A percentile compares a stretch with the other conserved stretches of the same genome.
Evolutionary conservation across 2,797 vertebrate genomes (phyloP).

Genomic region (Lagorchestes hirsutus): DNA sequence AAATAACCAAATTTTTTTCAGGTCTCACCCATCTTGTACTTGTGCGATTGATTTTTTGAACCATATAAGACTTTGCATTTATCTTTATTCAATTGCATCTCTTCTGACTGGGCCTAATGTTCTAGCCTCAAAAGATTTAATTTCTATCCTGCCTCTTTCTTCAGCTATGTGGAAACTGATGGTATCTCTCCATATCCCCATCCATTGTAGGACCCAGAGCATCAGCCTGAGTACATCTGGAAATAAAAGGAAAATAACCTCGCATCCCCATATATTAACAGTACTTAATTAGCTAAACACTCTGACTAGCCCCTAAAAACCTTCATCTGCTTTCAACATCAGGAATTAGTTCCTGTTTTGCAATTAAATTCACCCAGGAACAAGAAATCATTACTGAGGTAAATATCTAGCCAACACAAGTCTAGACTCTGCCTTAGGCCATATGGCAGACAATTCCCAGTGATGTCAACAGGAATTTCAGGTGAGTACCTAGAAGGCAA

Average conservation of each 20-base stretch:
- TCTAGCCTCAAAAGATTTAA: neutral
- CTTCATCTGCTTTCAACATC: constrained; percentile 45
- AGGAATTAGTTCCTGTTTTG: constrained; percentile 60
- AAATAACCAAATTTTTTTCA: neutral
- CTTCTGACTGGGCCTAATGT: neutral
- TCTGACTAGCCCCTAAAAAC: constrained; percentile 39
- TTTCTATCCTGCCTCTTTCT: neutral
- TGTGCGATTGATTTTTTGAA: neutral
- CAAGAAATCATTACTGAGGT: constrained; percentile 60
- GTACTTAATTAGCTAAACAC: constrained; percentile 2
- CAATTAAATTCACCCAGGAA: constrained; percentile 73
- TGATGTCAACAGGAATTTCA: constrained; percentile 68
- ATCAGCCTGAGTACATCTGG: neutral
- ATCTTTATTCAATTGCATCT: neutral
- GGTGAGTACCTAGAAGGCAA: constrained; percentile 53
- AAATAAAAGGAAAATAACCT: neutral
- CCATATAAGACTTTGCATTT: neutral
- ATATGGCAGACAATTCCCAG: constrained; percentile 65
- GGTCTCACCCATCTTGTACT: neutral
- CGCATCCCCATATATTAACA: neutral
- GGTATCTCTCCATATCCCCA: neutral
- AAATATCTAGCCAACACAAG: constrained; percentile 67
- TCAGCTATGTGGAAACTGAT: neutral
- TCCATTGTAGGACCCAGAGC: neutral
- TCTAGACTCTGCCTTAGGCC: constrained; percentile 55